Percentiles rank a stretch among this genome's conserved stretches.
phyloP scores from a whole-genome alignment of 2,888 invertebrate species.

The Agapostemon virescens region DNA sequence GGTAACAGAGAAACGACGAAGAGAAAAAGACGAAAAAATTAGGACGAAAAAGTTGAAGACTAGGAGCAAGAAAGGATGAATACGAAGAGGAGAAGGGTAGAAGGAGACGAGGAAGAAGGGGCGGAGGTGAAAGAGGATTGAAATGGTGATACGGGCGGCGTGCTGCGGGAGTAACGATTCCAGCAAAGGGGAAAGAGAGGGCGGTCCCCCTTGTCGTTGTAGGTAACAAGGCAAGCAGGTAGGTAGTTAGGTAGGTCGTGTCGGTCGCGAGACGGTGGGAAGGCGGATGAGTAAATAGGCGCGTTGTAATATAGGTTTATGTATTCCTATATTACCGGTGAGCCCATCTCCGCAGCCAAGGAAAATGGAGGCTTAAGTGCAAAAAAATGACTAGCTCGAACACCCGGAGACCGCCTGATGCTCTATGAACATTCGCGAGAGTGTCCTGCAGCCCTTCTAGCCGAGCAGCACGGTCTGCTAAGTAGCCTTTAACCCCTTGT shows the following conservation, averaged over 20 bases:
- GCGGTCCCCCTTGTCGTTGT: slow-evolving; percentile 26
- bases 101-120: slow-evolving; percentile 18
- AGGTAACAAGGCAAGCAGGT: slow-evolving; percentile 39
- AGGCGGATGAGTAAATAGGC: slow-evolving; percentile 47
- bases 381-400: slow-evolving; percentile 1
- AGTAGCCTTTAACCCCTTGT: slow-evolving; percentile 21
- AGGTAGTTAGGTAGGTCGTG: slow-evolving; percentile 38
- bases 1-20: not conserved
- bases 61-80: not conserved
- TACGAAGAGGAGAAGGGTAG: not conserved
- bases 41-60: slow-evolving; percentile 19
- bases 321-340: slow-evolving; percentile 32
- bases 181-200: slow-evolving; percentile 50
- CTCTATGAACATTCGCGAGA: not conserved
- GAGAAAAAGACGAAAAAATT: slow-evolving; percentile 17
- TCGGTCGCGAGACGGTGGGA: slow-evolving; percentile 23
- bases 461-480: not conserved
- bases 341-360: slow-evolving; percentile 12
- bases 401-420: not conserved
- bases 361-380: slow-evolving; percentile 8
- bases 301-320: slow-evolving; percentile 49
- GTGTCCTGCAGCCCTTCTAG: not conserved
- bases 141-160: slow-evolving; percentile 47
- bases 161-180: slow-evolving; percentile 59
- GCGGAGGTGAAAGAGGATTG: slow-evolving; percentile 34